Percentiles rank a stretch among this genome's conserved stretches.
Conservation (phyloP, 2,113 vertebrate genomes). For the Sigmodon hispidus region DNA sequence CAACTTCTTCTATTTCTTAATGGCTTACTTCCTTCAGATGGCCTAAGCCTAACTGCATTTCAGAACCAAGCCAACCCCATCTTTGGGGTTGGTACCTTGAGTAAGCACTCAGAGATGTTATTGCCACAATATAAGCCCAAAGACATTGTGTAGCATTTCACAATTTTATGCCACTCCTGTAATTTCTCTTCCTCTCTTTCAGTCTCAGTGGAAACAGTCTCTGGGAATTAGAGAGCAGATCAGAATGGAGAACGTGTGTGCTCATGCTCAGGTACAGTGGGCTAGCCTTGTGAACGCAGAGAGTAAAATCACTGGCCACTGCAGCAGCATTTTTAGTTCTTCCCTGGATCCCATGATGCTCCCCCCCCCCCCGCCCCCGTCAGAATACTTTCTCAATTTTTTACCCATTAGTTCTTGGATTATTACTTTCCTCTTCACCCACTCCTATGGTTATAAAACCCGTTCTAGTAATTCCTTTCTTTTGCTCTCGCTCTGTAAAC, state of each 20-base stretch:
- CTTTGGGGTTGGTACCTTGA: neutral
- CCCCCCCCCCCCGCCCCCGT: neutral
- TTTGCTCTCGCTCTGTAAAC: neutral
- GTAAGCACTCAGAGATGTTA: neutral
- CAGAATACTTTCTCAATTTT: neutral
- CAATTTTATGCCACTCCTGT: neutral
- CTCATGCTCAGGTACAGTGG: neutral
- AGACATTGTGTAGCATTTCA: neutral
- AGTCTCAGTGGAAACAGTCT: neutral
- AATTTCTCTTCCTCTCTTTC: neutral
- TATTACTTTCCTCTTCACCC: neutral
- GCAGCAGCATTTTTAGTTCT: neutral
- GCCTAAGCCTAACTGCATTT: neutral
- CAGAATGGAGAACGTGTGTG: neutral
- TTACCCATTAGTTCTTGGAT: neutral
- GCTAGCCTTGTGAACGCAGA: neutral
- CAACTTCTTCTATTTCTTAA: slow-evolving; percentile 64
- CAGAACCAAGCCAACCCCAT: neutral
- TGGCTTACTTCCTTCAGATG: slow-evolving; percentile 61
- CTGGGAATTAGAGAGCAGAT: neutral
- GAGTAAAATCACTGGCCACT: neutral
- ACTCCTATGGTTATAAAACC: neutral
- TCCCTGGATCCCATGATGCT: neutral
- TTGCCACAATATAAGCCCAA: neutral
- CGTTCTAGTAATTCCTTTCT: neutral